Percentiles rank a stretch among this genome's conserved stretches.
These are phyloP conservation scores for Erannis defoliaria DNA, from an alignment of 2,888 invertebrate species.

Conservation along the genomic window DNA sequence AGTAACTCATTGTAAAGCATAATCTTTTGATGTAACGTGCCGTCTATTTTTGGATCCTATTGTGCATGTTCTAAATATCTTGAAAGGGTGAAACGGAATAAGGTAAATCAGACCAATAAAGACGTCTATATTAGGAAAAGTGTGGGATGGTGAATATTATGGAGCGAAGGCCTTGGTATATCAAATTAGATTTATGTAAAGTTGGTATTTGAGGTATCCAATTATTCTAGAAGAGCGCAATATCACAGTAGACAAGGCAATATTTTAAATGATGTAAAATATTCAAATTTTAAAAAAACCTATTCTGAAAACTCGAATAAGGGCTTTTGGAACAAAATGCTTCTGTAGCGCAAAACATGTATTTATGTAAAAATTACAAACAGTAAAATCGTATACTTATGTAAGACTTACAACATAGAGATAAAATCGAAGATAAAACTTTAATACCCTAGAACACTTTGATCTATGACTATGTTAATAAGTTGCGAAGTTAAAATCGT, in stretches of 20 bases:
- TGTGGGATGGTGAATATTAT: constrained; percentile 10
- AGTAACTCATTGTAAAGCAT: neutral
- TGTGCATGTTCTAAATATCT: constrained; percentile 2
- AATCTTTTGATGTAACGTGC: neutral
- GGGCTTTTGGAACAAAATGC: too few species aligned
- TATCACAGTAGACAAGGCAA: too few species aligned
- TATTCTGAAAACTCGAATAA: too few species aligned
- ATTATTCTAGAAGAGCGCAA: neutral
- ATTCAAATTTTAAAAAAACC: too few species aligned
- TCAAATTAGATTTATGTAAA: neutral
- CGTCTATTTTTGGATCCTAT: neutral
- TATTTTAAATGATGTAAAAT: too few species aligned
- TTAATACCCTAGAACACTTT: neutral
- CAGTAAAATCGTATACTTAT: neutral
- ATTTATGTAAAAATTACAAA: neutral
- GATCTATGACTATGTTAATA: constrained; percentile 27
- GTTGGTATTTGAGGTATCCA: neutral
- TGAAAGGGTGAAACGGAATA: constrained; percentile 4
- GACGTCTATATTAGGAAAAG: constrained; percentile 9
- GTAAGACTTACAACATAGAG: neutral
- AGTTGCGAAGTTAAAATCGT: constrained; percentile 23
- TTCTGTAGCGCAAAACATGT: neutral
- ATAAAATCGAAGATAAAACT: constrained; percentile 1
- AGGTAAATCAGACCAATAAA: constrained; percentile 17
- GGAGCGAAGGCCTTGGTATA: neutral